Evolutionary conservation across 2,888 invertebrate genomes (phyloP).

Genomic region (Molorchus minor): DNA sequence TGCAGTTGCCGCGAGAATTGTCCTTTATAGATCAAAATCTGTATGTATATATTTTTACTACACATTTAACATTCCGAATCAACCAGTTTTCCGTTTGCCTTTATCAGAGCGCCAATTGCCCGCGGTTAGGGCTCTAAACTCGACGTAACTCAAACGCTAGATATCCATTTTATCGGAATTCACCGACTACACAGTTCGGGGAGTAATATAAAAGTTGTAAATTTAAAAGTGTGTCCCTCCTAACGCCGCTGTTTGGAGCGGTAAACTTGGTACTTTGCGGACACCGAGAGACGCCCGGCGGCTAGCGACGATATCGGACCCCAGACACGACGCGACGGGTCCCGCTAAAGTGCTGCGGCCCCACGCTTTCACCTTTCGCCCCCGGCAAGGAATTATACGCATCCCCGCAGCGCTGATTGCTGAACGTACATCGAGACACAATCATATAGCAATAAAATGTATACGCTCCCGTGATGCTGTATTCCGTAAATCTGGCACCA

Average conservation of each 20-base stretch:
- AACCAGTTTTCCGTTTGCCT: too few relatives aligned
- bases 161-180: slow-evolving; percentile 25
- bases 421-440: slow-evolving; percentile 42
- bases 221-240: slow-evolving; percentile 45
- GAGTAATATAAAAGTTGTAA: slow-evolving; percentile 39
- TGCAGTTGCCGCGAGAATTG: too few relatives aligned
- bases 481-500: background rate
- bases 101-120: too few relatives aligned
- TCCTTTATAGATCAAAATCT: too few relatives aligned
- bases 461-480: slow-evolving; percentile 30
- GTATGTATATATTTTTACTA: too few relatives aligned
- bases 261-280: slow-evolving; percentile 51
- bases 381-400: slow-evolving; percentile 55
- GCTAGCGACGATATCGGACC: slow-evolving; percentile 54
- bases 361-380: slow-evolving; percentile 47
- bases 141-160: slow-evolving; percentile 26
- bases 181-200: slow-evolving; percentile 6
- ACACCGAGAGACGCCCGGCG: slow-evolving; percentile 47
- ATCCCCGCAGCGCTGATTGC: slow-evolving; percentile 51
- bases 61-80: too few relatives aligned
- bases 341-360: slow-evolving; percentile 53
- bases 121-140: slow-evolving; percentile 16
- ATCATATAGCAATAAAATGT: slow-evolving; percentile 44
- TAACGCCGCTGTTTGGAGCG: slow-evolving; percentile 43
- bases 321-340: slow-evolving; percentile 56